Conservation (phyloP, 1,140 invertebrate genomes). For the Bemisia tabaci region DNA sequence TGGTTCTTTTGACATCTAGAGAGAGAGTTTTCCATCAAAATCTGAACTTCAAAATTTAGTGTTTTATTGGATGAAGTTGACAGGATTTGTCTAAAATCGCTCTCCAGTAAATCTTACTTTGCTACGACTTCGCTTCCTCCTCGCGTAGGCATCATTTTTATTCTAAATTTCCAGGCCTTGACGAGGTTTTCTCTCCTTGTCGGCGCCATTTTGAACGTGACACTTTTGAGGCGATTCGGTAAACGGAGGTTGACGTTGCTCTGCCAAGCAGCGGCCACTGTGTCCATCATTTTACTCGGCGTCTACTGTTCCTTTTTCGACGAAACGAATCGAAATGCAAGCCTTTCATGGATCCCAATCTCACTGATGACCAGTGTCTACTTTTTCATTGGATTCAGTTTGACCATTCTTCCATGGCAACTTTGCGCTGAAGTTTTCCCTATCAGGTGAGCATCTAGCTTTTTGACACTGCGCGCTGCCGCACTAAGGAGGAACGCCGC, state of each 20-base stretch:
- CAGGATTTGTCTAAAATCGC: too few relatives aligned
- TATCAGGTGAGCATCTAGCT: neutral
- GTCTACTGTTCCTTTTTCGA: slow-evolving; percentile 4
- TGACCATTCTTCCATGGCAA: neutral
- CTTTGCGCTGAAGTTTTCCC: neutral
- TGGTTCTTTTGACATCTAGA: too few relatives aligned
- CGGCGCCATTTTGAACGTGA: slow-evolving; percentile 13
- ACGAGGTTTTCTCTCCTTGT: neutral
- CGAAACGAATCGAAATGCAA: slow-evolving; percentile 1
- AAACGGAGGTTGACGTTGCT: slow-evolving; percentile 13
- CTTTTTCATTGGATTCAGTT: slow-evolving; percentile 10
- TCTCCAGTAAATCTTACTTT: too few relatives aligned
- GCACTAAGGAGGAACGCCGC: too few relatives aligned
- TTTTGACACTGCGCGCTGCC: too few relatives aligned
- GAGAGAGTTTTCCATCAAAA: too few relatives aligned
- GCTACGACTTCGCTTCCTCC: too few relatives aligned
- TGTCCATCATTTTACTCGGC: slow-evolving; percentile 10
- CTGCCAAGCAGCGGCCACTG: slow-evolving; percentile 8
- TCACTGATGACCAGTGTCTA: slow-evolving; percentile 7
- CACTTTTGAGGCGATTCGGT: slow-evolving; percentile 8
- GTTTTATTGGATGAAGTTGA: too few relatives aligned
- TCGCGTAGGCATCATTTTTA: too few relatives aligned
- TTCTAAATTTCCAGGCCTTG: too few relatives aligned
- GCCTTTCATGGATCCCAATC: slow-evolving; percentile 12
- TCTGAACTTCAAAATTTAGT: too few relatives aligned